Conservation (phyloP, 2,113 vertebrate species). For the Cricetomys ansorgei region DNA sequence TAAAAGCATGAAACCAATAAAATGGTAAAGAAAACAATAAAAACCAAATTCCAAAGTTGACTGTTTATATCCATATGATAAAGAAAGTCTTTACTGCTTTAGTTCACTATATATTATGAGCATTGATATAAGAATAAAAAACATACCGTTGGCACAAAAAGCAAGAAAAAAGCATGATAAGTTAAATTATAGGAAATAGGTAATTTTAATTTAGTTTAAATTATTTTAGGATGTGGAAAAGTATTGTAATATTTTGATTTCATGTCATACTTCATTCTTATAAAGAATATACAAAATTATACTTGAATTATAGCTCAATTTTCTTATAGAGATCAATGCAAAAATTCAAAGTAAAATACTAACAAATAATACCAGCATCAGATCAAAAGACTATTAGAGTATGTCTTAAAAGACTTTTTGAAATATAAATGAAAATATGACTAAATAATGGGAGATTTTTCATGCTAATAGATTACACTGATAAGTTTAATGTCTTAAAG, state of each 20-base stretch:
- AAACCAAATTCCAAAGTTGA: neutral
- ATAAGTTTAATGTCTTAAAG: neutral
- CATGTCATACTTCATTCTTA: neutral
- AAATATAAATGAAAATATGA: neutral
- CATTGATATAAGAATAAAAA: neutral
- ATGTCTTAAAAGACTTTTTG: neutral
- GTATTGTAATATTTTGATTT: neutral
- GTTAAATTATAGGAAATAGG: neutral
- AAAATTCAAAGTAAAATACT: neutral
- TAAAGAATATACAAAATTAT: neutral
- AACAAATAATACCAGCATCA: neutral
- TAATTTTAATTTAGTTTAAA: neutral
- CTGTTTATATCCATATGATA: neutral
- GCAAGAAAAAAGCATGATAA: neutral
- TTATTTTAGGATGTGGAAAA: neutral
- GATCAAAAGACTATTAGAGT: neutral
- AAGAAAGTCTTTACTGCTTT: neutral
- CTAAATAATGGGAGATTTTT: neutral
- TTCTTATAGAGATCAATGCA: neutral
- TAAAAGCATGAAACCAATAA: neutral
- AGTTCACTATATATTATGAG: neutral
- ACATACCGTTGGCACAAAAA: neutral
- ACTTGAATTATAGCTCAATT: neutral
- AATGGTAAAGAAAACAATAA: neutral
- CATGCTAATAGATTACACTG: too few species aligned